Evolutionary conservation across 53 echinoderm and acorn worm genomes (phyloP), one percentile per base, ranked within the genome.

Genomic region (Holothuria scabra): DNA sequence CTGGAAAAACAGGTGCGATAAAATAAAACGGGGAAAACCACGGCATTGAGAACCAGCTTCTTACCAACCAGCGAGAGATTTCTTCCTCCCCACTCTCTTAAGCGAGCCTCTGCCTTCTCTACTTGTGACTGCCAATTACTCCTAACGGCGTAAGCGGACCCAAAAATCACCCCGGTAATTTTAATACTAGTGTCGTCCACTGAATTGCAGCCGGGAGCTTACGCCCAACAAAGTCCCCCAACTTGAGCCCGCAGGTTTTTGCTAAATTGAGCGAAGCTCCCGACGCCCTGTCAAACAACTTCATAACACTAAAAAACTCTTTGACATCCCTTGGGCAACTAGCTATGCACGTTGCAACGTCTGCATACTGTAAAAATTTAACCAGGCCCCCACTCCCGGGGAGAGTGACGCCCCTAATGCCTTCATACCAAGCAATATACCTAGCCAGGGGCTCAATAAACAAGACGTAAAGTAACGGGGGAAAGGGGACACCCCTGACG

Each of bases 401-500:
- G 29, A 87, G 12, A 1, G 41, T 57, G 31, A 87, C 70, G 28
- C 82, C 82, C 35, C 46, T 41, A 28, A 79, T 87, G 12, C 30
- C 66, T 16, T 21, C n/a, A 24, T 55, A 28, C 2, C 26, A 37
- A 23, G 48, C n/a, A 26, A 88, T 83, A 75, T 56, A 88, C 21
- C 65, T 60, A 18, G 88, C 82, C 32, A 83, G 46, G 9, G 88
- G 88, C 44, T 88, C 84, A 21, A 84, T 75, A 65, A 88, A 88
- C 16, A 88, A 46, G 0, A 84, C 75, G 75, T 88, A 88, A 9
- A 84, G 58, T 8, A 60, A 3, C 22, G 84, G 79, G n/a, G 5
- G 84, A 88, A 28, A 84, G 46, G 1, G 88, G 88, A 18, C 84
- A 88, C 5, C 84, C 84, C 9, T 88, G 88, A 13, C 88, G 66